Base-by-base conservation (phyloP, 2,113 vertebrate genomes). In the Picathartes gymnocephalus region DNA sequence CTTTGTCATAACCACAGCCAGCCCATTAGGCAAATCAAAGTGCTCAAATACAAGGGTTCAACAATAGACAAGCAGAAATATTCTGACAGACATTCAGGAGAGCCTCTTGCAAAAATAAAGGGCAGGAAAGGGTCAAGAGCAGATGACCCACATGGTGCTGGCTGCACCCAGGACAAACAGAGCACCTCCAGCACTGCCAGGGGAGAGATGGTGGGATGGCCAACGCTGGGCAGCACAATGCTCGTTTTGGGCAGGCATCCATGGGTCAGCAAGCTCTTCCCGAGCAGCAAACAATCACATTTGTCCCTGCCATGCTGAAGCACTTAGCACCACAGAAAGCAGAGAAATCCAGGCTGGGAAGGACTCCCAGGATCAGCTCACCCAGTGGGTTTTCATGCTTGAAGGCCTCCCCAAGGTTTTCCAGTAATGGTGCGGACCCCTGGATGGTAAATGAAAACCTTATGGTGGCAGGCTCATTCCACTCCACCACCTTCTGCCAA, bases 281-380 rank as follows among this genome's bases (percentile, higher is more conserved):
- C 71, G 86, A 62, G 51, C 31, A 88, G 45, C 68, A 85, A 90
- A 73, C 82, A 88, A 82, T 77, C 9, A 0, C 69, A n/a, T 86
- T 88, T 93, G 50, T 92, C 68, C 53, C 54, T 83, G 80, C 45
- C 95, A 94, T 62, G 56, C 82, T 92, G 90, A 92, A 96, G 86
- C 86, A 92, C 58, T 96, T 96, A 94, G 68, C 76, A 58, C 31
- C 62, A 57, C 70, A 92, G 74, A 93, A 88, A 95, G 88, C 42
- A 71, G 77, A 93, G 84, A 95, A 96, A 94, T 90, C 35, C 10
- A 0, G 70, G n/a, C 54, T 88, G 71, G 70, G 81, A 92, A 86
- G 74, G 66, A 74, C 62, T 35, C 81, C 27, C 0, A 0, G 85
- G 62, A 82, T 77, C 79, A 85, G 88, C 54, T 48, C 4, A 0